phyloP scores from a whole-genome alignment of 2,113 vertebrate species.

The Rhipidura dahli region DNA sequence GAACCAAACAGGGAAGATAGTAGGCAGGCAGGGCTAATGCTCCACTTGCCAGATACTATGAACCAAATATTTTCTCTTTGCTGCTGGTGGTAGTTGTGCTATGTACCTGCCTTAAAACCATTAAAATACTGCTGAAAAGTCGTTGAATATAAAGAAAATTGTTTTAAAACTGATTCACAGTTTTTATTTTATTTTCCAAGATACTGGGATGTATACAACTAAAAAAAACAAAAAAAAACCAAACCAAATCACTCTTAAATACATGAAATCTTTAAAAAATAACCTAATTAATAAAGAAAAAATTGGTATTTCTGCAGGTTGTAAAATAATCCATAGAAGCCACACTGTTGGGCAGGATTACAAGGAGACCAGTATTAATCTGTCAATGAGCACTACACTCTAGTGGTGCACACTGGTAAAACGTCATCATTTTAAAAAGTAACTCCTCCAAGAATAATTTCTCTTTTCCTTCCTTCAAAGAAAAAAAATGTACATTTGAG shows the following conservation, averaged over 20 bases:
- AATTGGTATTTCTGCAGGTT: background rate
- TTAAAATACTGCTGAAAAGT: background rate
- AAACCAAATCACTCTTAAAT: background rate
- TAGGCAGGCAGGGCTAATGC: background rate
- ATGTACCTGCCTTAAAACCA: background rate
- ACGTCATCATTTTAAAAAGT: background rate
- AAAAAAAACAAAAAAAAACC: background rate
- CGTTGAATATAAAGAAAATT: background rate
- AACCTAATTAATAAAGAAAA: background rate
- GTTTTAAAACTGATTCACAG: background rate
- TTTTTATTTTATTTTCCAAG: background rate
- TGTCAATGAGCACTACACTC: slow-evolving; percentile 32
- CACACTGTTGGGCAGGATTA: background rate
- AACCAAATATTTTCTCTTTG: background rate
- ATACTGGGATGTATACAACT: background rate
- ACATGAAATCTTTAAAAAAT: background rate
- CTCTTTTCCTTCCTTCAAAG: background rate
- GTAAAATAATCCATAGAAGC: background rate
- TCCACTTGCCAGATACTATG: background rate
- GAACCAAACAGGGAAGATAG: background rate
- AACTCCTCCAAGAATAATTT: background rate
- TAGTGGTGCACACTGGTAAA: background rate
- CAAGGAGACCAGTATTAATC: background rate
- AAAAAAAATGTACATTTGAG: background rate
- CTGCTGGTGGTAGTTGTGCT: background rate